Base-by-base conservation (phyloP, 1,140 invertebrate genomes). In the Prorops nasuta region DNA sequence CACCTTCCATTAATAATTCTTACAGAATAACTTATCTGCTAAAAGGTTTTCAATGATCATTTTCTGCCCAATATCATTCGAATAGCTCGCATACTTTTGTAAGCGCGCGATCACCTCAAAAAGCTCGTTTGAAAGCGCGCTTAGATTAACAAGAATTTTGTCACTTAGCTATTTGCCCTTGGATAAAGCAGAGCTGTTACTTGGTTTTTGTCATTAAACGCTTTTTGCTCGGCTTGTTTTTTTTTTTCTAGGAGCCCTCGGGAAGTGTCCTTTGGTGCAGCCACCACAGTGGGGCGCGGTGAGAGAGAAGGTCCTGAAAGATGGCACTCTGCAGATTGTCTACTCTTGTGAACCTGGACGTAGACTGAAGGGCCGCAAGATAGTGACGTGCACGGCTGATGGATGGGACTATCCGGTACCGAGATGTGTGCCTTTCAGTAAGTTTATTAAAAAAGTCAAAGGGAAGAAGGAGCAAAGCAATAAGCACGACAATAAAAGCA, bases 341-440 rank as follows among this genome's bases (percentile, higher is more conserved):
- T 74, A 67, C 53, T 70, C 64, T 35, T 76, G 73, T 49, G 62
- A 70, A 46, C 40, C 58, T 2, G 66, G 64, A 8, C 61, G 62
- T 42, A 60, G 56, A 51, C 58, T 74, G 41, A 71, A 61, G 48
- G 73, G 72, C 19, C 66, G 61, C 61, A 70, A 67, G 57, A 49
- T 74, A 46, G 58, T 67, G 41, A 70, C 66, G 37, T 76, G 73
- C 43, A 70, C 54, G 36, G 49, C 24, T 38, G 41, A 59, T 45
- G 66, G 64, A 22, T 76, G 71, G 71, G 52, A 72, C 45, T 56
- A 64, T 43, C 63, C 66, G 21, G 56, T 63, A 31, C 73, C 73
- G 41, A 58, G 60, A 57, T 76, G 73, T 45, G 49, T 74, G 20
- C 57, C 48, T 22, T 16, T 51, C 12, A 61, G 72, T 74, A 52